Base-by-base conservation (phyloP, 2,888 invertebrate species). In the Cerceris ruficornis region DNA sequence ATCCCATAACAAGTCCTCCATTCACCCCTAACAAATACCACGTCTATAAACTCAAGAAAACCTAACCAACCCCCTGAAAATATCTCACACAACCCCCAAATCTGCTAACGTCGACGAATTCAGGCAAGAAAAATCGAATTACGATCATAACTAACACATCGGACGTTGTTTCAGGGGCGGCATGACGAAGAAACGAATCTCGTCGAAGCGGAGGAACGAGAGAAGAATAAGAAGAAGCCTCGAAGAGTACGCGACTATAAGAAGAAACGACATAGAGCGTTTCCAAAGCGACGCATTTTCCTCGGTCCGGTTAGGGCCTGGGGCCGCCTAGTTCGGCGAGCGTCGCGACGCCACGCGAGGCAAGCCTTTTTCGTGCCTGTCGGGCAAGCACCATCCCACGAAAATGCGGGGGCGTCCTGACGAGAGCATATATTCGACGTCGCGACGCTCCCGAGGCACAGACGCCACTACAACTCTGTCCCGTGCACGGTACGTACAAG, bases 341-440 rank as follows among this genome's bases (percentile, higher is more conserved):
- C 90, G 85, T 90, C 90, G 88, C 90, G 90, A 90, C 86, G 91
- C 86, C 82, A 88, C 88, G 87, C 88, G 88, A 90, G 86, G 89
- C 92, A 88, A 90, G 90, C 92, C 92, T 92, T 92, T 92, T 92
- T 92, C 92, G 92, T 92, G 91, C 91, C 90, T 91, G 89, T 91
- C 88, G 90, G 76, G 88, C 85, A 88, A 86, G 86, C 87, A 86
- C 88, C 89, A 89, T 89, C 88, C 87, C 86, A 87, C 89, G 90
- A 89, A 88, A 88, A 89, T 88, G 92, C 90, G 92, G 91, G 92
- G 92, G 92, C 91, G 92, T 90, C 81, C 83, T 86, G 85, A 90
- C 90, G 90, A 92, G 92, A 92, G 92, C 92, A 92, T 92, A 92
- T 91, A 92, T 92, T 92, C 88, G 91, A 90, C 90, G 90, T 89